Evolutionary conservation across 2,113 vertebrate genomes (phyloP).

Genomic region (Vulpes lagopus): DNA sequence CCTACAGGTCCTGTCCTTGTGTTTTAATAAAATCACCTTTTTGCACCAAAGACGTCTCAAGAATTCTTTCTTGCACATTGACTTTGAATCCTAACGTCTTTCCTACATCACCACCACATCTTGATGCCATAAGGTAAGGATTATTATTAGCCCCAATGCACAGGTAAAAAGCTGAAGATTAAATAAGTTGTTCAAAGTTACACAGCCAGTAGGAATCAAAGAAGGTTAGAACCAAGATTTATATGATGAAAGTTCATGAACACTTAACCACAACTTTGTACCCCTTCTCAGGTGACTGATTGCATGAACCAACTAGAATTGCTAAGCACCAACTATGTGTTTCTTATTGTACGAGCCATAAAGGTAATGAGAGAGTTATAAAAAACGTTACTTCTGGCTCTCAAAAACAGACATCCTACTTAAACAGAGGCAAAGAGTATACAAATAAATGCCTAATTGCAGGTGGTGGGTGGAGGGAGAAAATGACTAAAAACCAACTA

Average conservation of each 20-base stretch:
- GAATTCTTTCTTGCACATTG: too few species aligned
- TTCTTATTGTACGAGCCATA: neutral
- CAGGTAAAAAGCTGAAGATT: neutral
- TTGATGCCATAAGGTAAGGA: neutral
- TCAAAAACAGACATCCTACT: neutral
- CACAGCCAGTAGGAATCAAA: neutral
- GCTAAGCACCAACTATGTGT: neutral
- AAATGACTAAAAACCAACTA: slow-evolving; percentile 45
- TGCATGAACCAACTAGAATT: neutral
- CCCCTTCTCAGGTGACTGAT: neutral
- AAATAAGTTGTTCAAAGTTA: neutral
- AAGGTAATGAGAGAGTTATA: neutral
- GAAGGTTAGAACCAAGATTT: neutral
- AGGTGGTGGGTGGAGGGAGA: neutral
- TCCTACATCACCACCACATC: neutral
- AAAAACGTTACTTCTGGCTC: neutral
- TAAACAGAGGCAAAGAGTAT: neutral
- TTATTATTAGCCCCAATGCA: neutral
- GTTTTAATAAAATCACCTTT: too few species aligned
- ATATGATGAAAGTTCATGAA: neutral
- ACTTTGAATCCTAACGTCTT: too few species aligned
- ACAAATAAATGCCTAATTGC: neutral
- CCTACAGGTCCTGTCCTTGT: too few species aligned
- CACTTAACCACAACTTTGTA: neutral
- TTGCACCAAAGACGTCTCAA: too few species aligned